Evolutionary conservation across 2,888 invertebrate species (phyloP).

Genomic region (Torymus auratus): DNA sequence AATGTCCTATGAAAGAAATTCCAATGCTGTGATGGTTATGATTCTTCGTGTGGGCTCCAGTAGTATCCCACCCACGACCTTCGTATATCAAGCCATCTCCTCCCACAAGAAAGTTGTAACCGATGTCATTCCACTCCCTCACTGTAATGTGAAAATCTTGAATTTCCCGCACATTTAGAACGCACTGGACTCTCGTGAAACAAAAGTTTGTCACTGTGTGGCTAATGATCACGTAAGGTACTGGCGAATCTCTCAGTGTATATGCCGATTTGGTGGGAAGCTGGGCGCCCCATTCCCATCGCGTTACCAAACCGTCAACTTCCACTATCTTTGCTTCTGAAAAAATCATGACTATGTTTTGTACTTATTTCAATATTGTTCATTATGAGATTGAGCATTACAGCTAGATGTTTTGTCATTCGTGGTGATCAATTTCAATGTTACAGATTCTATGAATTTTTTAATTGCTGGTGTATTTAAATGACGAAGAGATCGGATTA

Average conservation of each 20-base stretch:
- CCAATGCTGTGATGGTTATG: slow-evolving; percentile 84
- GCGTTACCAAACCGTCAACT: slow-evolving; percentile 77
- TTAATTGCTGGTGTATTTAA: too few species aligned
- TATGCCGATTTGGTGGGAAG: slow-evolving; percentile 76
- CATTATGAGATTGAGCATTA: too few species aligned
- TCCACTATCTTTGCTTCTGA: slow-evolving; percentile 58
- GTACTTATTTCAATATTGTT: too few species aligned
- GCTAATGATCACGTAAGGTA: slow-evolving; percentile 70
- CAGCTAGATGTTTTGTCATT: too few species aligned
- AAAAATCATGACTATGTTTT: slow-evolving; percentile 13
- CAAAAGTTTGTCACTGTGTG: slow-evolving; percentile 69
- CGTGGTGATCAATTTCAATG: too few species aligned
- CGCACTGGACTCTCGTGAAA: slow-evolving; percentile 71
- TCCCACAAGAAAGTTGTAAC: slow-evolving; percentile 88
- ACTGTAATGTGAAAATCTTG: slow-evolving; percentile 81
- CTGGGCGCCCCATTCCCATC: slow-evolving; percentile 84
- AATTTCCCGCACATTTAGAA: slow-evolving; percentile 64
- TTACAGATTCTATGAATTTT: too few species aligned
- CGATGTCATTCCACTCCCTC: slow-evolving; percentile 83
- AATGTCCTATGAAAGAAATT: slow-evolving; percentile 86
- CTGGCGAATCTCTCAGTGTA: slow-evolving; percentile 1
- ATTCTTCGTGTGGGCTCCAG: slow-evolving; percentile 84
- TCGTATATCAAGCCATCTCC: slow-evolving; percentile 87
- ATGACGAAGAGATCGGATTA: too few species aligned
- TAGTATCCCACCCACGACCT: slow-evolving; percentile 85